These are phyloP conservation scores for Carapus acus DNA, from an alignment of 2,797 vertebrate genomes.

Conservation along the genomic window DNA sequence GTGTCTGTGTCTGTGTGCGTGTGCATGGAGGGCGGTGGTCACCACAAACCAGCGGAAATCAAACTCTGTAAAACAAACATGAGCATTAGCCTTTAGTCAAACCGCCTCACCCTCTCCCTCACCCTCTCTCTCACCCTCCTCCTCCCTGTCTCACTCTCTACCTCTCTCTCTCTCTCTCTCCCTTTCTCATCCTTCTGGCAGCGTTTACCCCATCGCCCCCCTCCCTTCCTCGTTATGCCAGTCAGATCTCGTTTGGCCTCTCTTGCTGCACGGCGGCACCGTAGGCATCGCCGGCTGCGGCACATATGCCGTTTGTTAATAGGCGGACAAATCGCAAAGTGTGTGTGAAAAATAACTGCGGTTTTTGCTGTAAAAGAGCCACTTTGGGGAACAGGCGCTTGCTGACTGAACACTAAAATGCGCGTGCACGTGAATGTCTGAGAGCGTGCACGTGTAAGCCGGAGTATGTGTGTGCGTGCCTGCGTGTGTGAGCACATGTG, in stretches of 20 bases:
- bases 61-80: not conserved
- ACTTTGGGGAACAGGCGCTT: conserved; percentile 53
- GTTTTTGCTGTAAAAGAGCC: conserved; percentile 60
- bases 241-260: conserved; percentile 36
- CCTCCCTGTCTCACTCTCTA: conserved; percentile 14
- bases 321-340: conserved; percentile 60
- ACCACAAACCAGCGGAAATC: too few relatives aligned
- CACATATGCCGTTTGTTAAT: conserved; percentile 63
- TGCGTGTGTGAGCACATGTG: conserved; percentile 53
- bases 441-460: conserved; percentile 1
- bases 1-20: too few relatives aligned
- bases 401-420: conserved; percentile 42
- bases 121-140: not conserved
- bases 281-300: conserved; percentile 20
- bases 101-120: not conserved
- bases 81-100: not conserved
- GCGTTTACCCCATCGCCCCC: conserved; percentile 15
- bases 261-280: conserved; percentile 25
- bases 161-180: not conserved
- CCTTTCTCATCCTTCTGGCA: conserved; percentile 8
- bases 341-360: conserved; percentile 68
- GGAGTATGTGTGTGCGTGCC: conserved; percentile 21
- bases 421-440: conserved; percentile 26
- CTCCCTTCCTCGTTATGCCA: conserved; percentile 31
- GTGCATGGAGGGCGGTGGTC: too few relatives aligned